These are phyloP conservation scores for Eupithecia abbreviata DNA, from an alignment of 2,888 invertebrate species.

Conservation along the genomic window DNA sequence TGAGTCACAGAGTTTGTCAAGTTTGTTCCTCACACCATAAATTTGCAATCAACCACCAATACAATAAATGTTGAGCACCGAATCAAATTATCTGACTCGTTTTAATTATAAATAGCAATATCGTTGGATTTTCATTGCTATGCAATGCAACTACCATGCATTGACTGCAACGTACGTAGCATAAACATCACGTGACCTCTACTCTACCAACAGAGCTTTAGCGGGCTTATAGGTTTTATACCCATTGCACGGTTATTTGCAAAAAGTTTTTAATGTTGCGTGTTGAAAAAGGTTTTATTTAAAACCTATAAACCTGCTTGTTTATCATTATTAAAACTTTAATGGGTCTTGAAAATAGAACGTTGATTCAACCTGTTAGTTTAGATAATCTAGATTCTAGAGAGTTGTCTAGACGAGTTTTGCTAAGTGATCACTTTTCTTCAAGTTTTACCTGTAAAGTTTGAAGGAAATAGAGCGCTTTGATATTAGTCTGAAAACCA, in stretches of 20 bases:
- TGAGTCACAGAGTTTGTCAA: not conserved
- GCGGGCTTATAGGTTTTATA: not conserved
- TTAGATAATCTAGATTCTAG: too few relatives aligned
- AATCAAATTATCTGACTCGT: not conserved
- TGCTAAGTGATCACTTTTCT: too few relatives aligned
- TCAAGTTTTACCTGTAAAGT: too few relatives aligned
- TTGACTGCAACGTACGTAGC: constrained; percentile 1
- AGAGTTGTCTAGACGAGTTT: too few relatives aligned
- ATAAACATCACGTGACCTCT: not conserved
- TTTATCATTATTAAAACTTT: not conserved
- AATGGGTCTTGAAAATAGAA: not conserved
- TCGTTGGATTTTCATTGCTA: not conserved
- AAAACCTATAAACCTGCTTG: not conserved
- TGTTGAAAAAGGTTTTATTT: not conserved
- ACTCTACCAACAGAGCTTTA: not conserved
- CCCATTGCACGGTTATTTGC: not conserved
- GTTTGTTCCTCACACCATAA: not conserved
- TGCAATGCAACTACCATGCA: not conserved
- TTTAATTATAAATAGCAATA: not conserved
- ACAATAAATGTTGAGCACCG: not conserved
- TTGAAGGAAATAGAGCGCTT: too few relatives aligned
- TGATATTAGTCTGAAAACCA: too few relatives aligned
- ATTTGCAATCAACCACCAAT: not conserved
- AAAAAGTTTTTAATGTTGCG: not conserved
- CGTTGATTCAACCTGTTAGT: not conserved